Evolutionary conservation across 1,140 invertebrate genomes (phyloP), one percentile per base, ranked within the genome.

Genomic region (Penaeus vannamei): DNA sequence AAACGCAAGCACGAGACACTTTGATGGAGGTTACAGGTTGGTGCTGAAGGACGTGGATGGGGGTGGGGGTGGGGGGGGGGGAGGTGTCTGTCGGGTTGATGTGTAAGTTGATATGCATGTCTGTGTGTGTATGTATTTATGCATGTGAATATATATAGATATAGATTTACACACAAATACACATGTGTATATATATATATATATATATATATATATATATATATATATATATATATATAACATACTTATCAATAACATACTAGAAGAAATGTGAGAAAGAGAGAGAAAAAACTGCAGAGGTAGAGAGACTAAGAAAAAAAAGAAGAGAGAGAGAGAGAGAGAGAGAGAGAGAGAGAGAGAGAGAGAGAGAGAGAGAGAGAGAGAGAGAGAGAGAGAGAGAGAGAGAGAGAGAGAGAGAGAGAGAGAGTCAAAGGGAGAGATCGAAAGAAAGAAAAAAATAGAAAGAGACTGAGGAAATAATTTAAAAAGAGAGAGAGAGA

Each of bases 161-260:
- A 42, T 42, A 42, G 0, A 42, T 42, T 7, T 42, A 42, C 8
- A 42, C 8, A 42, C 8, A 42, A 0, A 42, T 42, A 42, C 8
- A 42, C 8, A 42, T 42, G 8, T 4, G 8, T 42, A 42, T 4
- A 42, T 42, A 42, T n/a, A 17, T n/a, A 10, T 19, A 72, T 72
- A 72, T 72, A 72, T 26, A 72, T 72, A 72, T 72, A 72, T 72
- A 72, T 72, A 19, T 72, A 72, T n/a, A 72, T 72, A 72, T 72
- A 72, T 72, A 72, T n/a, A 72, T 72, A 72, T 72, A 72, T n/a
- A 26, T 29, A 72, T 29, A 66, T n/a, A 23, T n/a, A 19, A n/a
- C n/a, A n/a, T n/a, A n/a, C n/a, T 72, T 26, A 14, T 26, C n/a
- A 3, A 14, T 26, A 26, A 72, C n/a, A 23, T 72, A 22, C 10